A percentile compares a stretch with the other conserved stretches of the same genome.
These are phyloP conservation scores for Globicephala melas DNA, from an alignment of 2,113 vertebrate species.

Conservation along the genomic window DNA sequence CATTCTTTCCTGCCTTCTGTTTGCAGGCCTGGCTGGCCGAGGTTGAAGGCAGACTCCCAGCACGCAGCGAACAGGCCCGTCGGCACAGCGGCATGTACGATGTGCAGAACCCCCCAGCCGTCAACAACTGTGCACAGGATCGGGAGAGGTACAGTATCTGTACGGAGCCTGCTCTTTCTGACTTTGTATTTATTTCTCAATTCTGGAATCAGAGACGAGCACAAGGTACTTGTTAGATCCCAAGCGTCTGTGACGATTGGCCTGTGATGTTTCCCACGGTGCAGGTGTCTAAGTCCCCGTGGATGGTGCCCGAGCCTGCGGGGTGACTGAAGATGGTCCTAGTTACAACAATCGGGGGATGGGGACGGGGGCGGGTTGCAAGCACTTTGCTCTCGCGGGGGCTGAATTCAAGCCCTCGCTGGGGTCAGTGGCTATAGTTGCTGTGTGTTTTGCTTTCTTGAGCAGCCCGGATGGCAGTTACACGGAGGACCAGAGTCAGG, in stretches of 20 bases:
- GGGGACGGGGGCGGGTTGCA: too few species aligned
- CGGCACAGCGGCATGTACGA: constrained; percentile 92
- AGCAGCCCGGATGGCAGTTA: constrained; percentile 99
- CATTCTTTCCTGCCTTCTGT: background rate
- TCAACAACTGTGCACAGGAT: constrained; percentile 95
- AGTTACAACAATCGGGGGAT: rapidly evolving
- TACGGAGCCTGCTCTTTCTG: background rate
- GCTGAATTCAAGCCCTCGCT: rapidly evolving
- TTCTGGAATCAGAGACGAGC: background rate
- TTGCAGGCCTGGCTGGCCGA: constrained; percentile 94
- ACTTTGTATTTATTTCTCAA: background rate
- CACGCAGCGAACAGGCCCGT: constrained; percentile 83
- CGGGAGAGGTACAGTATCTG: constrained; percentile 95
- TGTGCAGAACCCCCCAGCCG: constrained; percentile 82
- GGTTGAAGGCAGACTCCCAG: constrained; percentile 92
- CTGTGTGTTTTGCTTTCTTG: constrained; percentile 87
- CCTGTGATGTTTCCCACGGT: background rate
- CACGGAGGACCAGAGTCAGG: constrained; percentile 96
- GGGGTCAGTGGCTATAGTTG: constrained; percentile 85
- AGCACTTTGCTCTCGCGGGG: rapidly evolving
- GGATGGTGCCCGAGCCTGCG: rapidly evolving
- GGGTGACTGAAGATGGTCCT: background rate
- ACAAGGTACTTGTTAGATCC: rapidly evolving
- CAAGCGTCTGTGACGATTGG: rapidly evolving
- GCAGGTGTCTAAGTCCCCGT: rapidly evolving